Evolutionary conservation across 1,140 invertebrate genomes (phyloP).

Genomic region (Brachionus rotundiformis): DNA sequence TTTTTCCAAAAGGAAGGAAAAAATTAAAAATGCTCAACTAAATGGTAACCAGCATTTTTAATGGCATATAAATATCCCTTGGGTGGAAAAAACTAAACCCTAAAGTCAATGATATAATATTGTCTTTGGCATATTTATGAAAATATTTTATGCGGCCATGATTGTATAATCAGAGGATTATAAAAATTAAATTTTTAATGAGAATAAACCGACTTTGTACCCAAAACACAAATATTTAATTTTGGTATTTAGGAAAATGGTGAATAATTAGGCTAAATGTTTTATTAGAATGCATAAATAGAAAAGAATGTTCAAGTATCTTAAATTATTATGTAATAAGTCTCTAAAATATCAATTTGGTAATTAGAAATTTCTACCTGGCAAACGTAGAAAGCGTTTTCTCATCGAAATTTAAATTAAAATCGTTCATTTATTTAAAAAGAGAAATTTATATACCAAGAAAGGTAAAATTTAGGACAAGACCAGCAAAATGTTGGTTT

Average conservation of each 20-base stretch:
- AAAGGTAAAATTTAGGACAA: background rate
- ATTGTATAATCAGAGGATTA: constrained; percentile 14
- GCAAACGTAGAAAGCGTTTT: too few species aligned
- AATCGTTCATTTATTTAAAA: too few species aligned
- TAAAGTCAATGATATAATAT: background rate
- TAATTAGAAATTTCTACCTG: background rate
- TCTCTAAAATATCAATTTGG: background rate
- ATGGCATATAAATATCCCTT: background rate
- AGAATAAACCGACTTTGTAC: background rate
- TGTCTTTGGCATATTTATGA: background rate
- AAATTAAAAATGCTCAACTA: background rate
- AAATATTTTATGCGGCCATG: background rate
- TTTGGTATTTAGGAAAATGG: background rate
- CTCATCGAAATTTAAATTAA: background rate
- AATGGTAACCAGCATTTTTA: background rate
- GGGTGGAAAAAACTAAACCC: too few species aligned
- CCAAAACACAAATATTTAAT: background rate
- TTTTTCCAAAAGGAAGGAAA: too few species aligned
- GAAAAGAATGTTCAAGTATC: background rate
- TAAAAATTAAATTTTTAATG: background rate
- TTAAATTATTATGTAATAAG: background rate
- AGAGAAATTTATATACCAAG: background rate
- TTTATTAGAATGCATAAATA: background rate
- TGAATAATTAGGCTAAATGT: constrained; percentile 6
- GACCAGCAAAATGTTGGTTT: background rate